These are phyloP conservation scores for Junonia oenone DNA, from an alignment of 2,888 invertebrate species.

Conservation along the genomic window DNA sequence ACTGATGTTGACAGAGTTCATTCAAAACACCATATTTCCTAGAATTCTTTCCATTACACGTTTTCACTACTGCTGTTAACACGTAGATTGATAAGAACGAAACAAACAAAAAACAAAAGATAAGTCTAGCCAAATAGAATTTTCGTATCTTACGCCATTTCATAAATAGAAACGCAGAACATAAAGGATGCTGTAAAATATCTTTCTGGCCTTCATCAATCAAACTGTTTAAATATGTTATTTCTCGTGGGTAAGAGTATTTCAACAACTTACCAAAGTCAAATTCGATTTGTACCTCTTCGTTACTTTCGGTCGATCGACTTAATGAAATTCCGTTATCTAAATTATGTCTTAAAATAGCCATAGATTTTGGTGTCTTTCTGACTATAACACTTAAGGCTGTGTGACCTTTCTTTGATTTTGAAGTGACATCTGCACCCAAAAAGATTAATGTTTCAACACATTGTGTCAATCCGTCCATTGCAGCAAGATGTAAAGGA, in stretches of 20 bases:
- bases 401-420: conserved; percentile 91
- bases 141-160: conserved; percentile 95
- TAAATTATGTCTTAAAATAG: conserved; percentile 87
- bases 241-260: conserved; percentile 90
- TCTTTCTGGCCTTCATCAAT: conserved; percentile 94
- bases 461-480: conserved; percentile 90
- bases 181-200: conserved; percentile 90
- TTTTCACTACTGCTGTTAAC: conserved; percentile 87
- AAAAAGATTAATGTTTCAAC: conserved; percentile 90
- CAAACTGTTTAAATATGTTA: conserved; percentile 91
- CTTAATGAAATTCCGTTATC: conserved; percentile 88
- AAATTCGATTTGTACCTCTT: conserved; percentile 89
- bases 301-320: conserved; percentile 85
- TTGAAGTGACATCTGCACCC: conserved; percentile 92
- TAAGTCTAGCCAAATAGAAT: conserved; percentile 89
- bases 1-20: conserved; percentile 86
- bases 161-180: conserved; percentile 91
- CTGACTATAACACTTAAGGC: conserved; percentile 90
- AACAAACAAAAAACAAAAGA: conserved; percentile 90
- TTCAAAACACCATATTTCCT: conserved; percentile 79
- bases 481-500: conserved; percentile 89
- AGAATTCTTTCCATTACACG: conserved; percentile 75
- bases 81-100: conserved; percentile 89
- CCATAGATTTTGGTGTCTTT: conserved; percentile 90
- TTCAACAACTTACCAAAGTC: conserved; percentile 90